Evolutionary conservation across 1,140 invertebrate species (phyloP).

Genomic region (Manduca sexta): DNA sequence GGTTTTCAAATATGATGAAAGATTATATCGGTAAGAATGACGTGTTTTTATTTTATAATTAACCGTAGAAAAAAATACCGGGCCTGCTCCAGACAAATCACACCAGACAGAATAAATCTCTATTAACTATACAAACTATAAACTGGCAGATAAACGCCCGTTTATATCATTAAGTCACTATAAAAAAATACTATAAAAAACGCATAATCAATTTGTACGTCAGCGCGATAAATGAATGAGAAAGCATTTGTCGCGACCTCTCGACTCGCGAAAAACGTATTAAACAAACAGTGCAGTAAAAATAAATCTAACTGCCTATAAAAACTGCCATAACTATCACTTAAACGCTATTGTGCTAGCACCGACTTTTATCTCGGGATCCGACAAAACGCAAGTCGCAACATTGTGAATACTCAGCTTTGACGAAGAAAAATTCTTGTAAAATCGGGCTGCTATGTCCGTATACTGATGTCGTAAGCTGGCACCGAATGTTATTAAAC

Average conservation of each 20-base stretch:
- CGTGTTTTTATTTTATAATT: too few relatives aligned
- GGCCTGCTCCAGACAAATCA: not conserved
- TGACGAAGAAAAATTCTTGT: conserved; percentile 31
- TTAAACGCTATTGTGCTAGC: conserved; percentile 65
- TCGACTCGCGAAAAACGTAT: conserved; percentile 65
- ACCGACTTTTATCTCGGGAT: conserved; percentile 51
- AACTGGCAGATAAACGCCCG: conserved; percentile 1
- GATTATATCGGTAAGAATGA: too few relatives aligned
- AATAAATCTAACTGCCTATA: conserved; percentile 75
- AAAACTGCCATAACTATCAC: conserved; percentile 74
- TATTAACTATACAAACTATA: conserved; percentile 6
- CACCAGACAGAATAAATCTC: conserved; percentile 8
- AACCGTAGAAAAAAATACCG: too few relatives aligned
- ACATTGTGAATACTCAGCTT: conserved; percentile 36
- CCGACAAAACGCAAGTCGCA: conserved; percentile 39
- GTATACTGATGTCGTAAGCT: conserved; percentile 14
- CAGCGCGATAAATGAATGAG: conserved; percentile 41
- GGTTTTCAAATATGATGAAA: too few relatives aligned
- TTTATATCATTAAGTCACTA: conserved; percentile 6
- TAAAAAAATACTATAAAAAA: conserved; percentile 9
- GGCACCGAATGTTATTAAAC: conserved; percentile 27
- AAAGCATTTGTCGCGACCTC: conserved; percentile 60
- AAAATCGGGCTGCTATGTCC: conserved; percentile 11
- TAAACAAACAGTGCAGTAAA: conserved; percentile 74
- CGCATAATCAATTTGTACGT: conserved; percentile 16